phyloP scores from a whole-genome alignment of 2,113 vertebrate species.

The Microcebus murinus region DNA sequence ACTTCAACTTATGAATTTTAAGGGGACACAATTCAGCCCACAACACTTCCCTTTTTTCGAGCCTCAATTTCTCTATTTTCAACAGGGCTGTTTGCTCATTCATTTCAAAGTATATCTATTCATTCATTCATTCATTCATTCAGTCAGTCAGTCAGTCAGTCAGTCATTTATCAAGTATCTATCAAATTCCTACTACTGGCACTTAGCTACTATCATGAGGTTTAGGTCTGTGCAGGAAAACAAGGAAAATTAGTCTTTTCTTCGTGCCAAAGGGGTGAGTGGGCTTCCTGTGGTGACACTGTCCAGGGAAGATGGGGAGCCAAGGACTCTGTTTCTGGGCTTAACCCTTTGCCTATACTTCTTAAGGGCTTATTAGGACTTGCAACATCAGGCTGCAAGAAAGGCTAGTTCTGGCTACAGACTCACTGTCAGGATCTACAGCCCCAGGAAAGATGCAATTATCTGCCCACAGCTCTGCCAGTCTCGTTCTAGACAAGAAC shows the following conservation, averaged over 20 bases:
- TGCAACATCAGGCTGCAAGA: not conserved
- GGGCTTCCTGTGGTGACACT: not conserved
- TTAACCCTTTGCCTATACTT: not conserved
- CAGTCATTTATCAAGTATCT: not conserved
- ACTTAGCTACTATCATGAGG: not conserved
- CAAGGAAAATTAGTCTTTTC: not conserved
- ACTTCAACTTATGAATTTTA: not conserved
- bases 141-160: not conserved
- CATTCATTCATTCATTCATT: not conserved
- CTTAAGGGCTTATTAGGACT: not conserved
- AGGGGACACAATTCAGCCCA: not conserved
- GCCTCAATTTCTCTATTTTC: not conserved
- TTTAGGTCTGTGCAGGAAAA: not conserved
- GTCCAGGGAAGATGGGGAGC: fast-evolving
- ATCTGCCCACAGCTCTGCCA: not conserved
- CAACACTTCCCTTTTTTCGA: not conserved
- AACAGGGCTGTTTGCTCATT: not conserved
- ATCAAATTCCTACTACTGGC: not conserved
- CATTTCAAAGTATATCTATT: not conserved
- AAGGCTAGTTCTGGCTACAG: not conserved
- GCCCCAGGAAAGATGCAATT: not conserved
- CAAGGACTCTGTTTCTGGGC: not conserved
- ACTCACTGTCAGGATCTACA: not conserved
- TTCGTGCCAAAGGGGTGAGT: not conserved
- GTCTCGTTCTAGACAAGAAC: not conserved